Evolutionary conservation across 2,888 invertebrate genomes (phyloP), one percentile per base, ranked within the genome.

Genomic region (Anoplius nigerrimus): DNA sequence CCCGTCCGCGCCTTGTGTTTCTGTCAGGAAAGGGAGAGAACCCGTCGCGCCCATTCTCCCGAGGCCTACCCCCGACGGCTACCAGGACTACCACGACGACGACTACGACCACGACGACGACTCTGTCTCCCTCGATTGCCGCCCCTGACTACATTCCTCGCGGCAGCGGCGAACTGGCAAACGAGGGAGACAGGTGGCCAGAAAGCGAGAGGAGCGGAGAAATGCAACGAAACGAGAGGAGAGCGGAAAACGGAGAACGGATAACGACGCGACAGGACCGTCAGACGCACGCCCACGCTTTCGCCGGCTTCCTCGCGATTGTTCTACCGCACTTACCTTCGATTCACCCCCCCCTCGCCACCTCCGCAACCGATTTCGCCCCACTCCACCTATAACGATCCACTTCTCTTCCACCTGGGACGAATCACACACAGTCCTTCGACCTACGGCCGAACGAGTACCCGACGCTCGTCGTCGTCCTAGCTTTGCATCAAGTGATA

Each of bases 261-360:
- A 34, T 34, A 34, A 34, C 34, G 11, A 34, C 8, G 34, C 34
- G 34, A 34, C 34, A 34, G 34, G 34, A 34, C 78, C 78, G 76
- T 78, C 78, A 78, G 71, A 78, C 65, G 68, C 78, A 78, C 62
- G 62, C 69, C 52, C 53, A n/a, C 34, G 34, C n/a, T 34, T 34
- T 34, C 34, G 34, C 34, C 11, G 34, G 34, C 45, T 61, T 63
- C 43, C 22, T 62, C 57, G 52, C 53, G 63, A 69, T 77, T 62
- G 62, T 71, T 75, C 75, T 52, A 54, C 69, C 66, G 66, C 73
- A 56, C 73, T 75, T 73, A 63, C 66, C 66, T 66, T 67, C 75
- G 67, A 71, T 69, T 77, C 61, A 48, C 69, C 68, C 63, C 61
- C 51, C 69, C 68, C 63, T 43, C 56, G 22, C 21, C 20, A 24